Evolutionary conservation across 92 coral and sea anemone species (phyloP), one percentile per base, ranked within the genome.

Genomic region (Actinostola sp.): DNA sequence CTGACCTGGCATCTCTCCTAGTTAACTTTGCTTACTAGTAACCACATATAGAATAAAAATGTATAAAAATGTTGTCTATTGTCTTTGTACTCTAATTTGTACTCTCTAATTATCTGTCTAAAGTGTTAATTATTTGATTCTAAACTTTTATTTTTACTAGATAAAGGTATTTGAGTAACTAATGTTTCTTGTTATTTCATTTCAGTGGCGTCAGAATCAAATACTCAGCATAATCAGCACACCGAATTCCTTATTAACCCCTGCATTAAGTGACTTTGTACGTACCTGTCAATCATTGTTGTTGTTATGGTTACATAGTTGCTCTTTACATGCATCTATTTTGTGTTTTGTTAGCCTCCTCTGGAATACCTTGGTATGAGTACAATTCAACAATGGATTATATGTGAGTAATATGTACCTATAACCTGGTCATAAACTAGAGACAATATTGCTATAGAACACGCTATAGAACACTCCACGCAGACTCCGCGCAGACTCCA

Each of bases 171-270:
- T n/a, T n/a, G n/a, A n/a, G n/a, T 53, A 45, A 33, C 42, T 6
- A 15, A 39, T 26, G 30, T 16, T 32, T 38, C 71, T 28, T 65
- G 19, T 79, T 48, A 50, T 44, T 57, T 27, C 19, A 29, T 29
- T 63, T 25, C 62, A 94, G 98, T 94, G 98, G 98, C 89, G 98
- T 17, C 97, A 91, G 51, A 63, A 89, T 6, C 98, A 94, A 84
- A 73, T 94, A 23, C 78, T 94, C 39, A 94, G 98, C 31, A 80
- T 94, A 57, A 94, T 94, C 77, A 94, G 92, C 70, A 72, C 83
- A 16, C 98, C 98, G 33, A 71, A 83, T 19, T 67, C 84, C 33
- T 91, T 94, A 90, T 72, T 91, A 9, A 82, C 66, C 44, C 97
- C 98, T 33, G 94, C 85, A 39, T 76, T 77, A 29, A 94, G 98